A percentile compares a stretch with the other conserved stretches of the same genome.
Evolutionary conservation across 2,888 invertebrate species (phyloP).

Genomic region (Brenthis daphne): DNA sequence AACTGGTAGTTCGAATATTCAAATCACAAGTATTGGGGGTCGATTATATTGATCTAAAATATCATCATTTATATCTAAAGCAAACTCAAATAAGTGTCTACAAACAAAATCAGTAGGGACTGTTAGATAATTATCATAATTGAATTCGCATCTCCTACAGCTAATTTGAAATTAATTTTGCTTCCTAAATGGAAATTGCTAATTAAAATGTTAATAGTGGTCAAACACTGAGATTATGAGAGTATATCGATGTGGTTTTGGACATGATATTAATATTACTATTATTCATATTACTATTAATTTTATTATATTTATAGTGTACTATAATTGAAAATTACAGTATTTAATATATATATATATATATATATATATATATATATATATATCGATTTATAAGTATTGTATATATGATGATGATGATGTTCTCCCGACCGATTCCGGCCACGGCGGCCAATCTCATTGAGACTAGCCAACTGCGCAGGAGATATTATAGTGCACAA

Average conservation of each 20-base stretch:
- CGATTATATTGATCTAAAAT: neutral
- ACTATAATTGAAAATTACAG: too few species aligned
- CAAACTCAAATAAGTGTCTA: constrained; percentile 5
- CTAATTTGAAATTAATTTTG: constrained; percentile 53
- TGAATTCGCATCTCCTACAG: constrained; percentile 36
- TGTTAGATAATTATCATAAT: constrained; percentile 41
- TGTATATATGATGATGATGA: too few species aligned
- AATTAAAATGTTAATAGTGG: constrained; percentile 60
- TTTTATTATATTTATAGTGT: neutral
- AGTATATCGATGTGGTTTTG: neutral
- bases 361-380: too few species aligned
- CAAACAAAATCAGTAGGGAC: constrained; percentile 35
- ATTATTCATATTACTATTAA: neutral
- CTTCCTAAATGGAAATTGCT: constrained; percentile 49
- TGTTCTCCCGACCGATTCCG: too few species aligned
- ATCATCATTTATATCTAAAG: neutral
- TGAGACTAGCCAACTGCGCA: too few species aligned
- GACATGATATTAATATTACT: constrained; percentile 17
- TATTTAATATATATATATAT: too few species aligned
- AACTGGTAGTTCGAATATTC: too few species aligned
- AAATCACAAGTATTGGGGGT: too few species aligned
- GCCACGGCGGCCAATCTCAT: too few species aligned
- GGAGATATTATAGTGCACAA: too few species aligned
- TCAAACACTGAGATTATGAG: constrained; percentile 31
- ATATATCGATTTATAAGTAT: too few species aligned